Base-by-base conservation (phyloP, 2,888 invertebrate species). In the Hirtodrosophila cameraria region DNA sequence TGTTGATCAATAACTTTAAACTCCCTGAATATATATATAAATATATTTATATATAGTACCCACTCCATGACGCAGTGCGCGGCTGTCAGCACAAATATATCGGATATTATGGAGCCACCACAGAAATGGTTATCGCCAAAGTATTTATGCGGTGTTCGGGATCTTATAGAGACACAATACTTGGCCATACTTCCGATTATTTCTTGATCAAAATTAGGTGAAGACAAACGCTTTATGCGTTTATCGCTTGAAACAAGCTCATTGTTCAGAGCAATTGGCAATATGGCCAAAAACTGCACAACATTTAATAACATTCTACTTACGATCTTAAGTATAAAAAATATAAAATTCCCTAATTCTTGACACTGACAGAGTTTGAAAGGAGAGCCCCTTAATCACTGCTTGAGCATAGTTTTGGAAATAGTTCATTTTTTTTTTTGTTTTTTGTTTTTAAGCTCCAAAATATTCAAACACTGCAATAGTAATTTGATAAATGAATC, bases 111-210 rank as follows among this genome's bases (percentile, higher is more conserved):
- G 5, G 38, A 18, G 0, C 86, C 80, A 9, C 64, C 76, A 33
- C 80, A 81, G 28, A 38, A 82, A 35, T 81, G 80, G 60, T 85
- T 78, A 35, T 81, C 80, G 0, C 86, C 80, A 20, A 70, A 85
- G 35, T 38, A 73, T 7, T 36, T 48, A 0, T 15, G 13, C 1
- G 83, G 75, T 4, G 62, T 53, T 0, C 86, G 75, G 0, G 80
- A 82, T 2, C 80, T 62, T 6, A 81, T 35, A 0, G 80, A 81
- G 0, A 81, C 86, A 13, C 69, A 45, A 52, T 61, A 82, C 7
- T 64, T 75, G 30, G 57, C 57, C 6, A 54, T 13, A 0, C 0
- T 35, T 0, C 6, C 2, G 0, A 23, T 7, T 5, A 27, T 11
- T 0, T 43, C 6, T 0, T 1, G 2, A 5, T 11, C 3, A 2